Evolutionary conservation across 2,113 vertebrate genomes (phyloP), one percentile per base, ranked within the genome.

Genomic region (Ia io): DNA sequence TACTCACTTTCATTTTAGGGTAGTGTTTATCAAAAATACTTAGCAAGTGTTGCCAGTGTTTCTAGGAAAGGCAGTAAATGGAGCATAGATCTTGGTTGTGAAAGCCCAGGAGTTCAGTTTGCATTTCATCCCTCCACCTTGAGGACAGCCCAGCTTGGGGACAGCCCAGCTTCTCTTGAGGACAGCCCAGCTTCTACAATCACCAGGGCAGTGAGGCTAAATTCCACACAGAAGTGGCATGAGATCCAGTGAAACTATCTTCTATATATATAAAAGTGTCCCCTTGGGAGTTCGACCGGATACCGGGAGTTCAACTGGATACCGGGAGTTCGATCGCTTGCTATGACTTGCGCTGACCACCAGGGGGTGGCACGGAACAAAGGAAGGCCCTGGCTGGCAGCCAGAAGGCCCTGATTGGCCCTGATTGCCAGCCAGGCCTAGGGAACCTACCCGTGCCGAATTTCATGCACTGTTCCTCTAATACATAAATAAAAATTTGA

Each of bases 1-100:
- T 79, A 89, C 74, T 95, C 76, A 56, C 84, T 95, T 83, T 35
- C 84, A 51, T 87, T 93, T 96, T 91, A 77, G 93, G 79, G 47
- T 44, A 40, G 42, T 97, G 93, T 85, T 97, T 96, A 95, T 86
- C 91, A 69, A 93, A 95, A 94, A 96, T 92, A 91, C 91, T 91
- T 95, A 95, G 63, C 83, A 84, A 71, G 40, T 85, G 23, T 93
- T 88, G 74, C 93, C 59, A 70, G 44, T 67, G 56, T 91, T 97
- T 95, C 83, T 74, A 96, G 93, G 93, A 70, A 67, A 78, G 35
- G 65, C 86, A 76, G 49, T 95, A 88, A 94, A 92, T 0, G 61
- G 61, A 82, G 42, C 88, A 88, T 93, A 88, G 90, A 94, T 63
- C 53, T 93, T 71, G 30, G 85, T 51, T 56, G 53, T 56, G 53